Evolutionary conservation across 2,888 invertebrate species (phyloP), one percentile per base, ranked within the genome.

Genomic region (Orthosia cruda): DNA sequence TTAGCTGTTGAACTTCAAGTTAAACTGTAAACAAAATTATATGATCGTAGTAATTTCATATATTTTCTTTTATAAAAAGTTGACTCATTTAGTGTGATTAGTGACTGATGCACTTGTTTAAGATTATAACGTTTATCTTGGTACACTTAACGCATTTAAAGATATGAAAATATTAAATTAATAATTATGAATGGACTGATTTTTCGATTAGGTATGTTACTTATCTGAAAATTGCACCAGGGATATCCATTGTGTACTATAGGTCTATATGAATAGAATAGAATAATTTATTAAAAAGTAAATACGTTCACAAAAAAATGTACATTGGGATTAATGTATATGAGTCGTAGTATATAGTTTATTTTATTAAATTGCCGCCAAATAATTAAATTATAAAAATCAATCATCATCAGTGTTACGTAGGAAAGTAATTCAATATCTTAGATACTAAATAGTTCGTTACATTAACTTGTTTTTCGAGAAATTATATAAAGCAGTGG

Each of bases 81-180:
- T 61, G 49, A 65, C 26, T n/a, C 23, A 55, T 54, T 63, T n/a
- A 40, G 1, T 74, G n/a, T 68, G 49, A 77, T 65, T 47, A 59
- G 23, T 16, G 4, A 16, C 32, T 49, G 45, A 32, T 78, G 63
- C 64, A 64, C 7, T 40, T 40, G 55, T 68, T 47, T 61, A 40
- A 32, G 32, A 64, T 59, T 45, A 57, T 57, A 50, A 4, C 45
- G 11, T 61, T 65, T 49, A 61, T 65, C 40, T 52, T 61, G 23
- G 18, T 62, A 9, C 40, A 62, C 55, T 61, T 18, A 73, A 52
- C 2, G 26, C 59, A 64, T 40, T 59, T 45, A 20, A 45, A 64
- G 71, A 77, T 64, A 64, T 3, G 26, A 64, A 47, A 26, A 78
- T 18, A 71, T 66, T 66, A 66, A 52, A 50, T 40, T 1, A 40